A percentile compares a stretch with the other conserved stretches of the same genome.
Evolutionary conservation across 1,140 invertebrate genomes (phyloP).

Genomic region (Macrocentrus cingulum): DNA sequence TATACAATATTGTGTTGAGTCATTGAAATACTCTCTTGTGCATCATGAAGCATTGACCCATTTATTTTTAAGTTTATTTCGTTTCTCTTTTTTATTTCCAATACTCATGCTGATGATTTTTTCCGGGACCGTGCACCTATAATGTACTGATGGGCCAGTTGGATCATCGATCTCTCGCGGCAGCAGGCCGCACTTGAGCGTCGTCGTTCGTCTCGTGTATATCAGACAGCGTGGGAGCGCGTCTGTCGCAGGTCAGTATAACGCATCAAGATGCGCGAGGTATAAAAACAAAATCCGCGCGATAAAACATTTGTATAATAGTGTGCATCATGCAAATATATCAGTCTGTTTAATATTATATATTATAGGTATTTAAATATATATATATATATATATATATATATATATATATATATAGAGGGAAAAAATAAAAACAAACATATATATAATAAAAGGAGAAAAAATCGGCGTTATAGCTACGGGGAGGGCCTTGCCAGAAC

Average conservation of each 20-base stretch:
- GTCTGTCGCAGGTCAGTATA: slow-evolving; percentile 16
- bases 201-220: neutral
- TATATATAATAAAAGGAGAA: neutral
- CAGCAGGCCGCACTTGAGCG: neutral
- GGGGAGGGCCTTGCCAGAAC: slow-evolving; percentile 48
- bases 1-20: too few species aligned
- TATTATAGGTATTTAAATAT: too few species aligned
- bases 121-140: neutral
- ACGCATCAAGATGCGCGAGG: neutral
- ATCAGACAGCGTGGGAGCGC: slow-evolving; percentile 18
- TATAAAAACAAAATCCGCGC: neutral
- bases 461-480: neutral
- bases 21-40: too few species aligned
- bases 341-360: too few species aligned
- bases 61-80: too few species aligned
- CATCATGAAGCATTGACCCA: too few species aligned
- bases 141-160: neutral
- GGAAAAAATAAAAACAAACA: neutral
- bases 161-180: neutral
- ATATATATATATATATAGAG: neutral
- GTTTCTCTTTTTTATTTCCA: too few species aligned
- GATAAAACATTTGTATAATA: neutral
- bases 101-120: too few species aligned
- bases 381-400: neutral
- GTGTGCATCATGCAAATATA: too few species aligned